Evolutionary conservation across 2,888 invertebrate species (phyloP), one percentile per base, ranked within the genome.

Genomic region (Clostera curtula): DNA sequence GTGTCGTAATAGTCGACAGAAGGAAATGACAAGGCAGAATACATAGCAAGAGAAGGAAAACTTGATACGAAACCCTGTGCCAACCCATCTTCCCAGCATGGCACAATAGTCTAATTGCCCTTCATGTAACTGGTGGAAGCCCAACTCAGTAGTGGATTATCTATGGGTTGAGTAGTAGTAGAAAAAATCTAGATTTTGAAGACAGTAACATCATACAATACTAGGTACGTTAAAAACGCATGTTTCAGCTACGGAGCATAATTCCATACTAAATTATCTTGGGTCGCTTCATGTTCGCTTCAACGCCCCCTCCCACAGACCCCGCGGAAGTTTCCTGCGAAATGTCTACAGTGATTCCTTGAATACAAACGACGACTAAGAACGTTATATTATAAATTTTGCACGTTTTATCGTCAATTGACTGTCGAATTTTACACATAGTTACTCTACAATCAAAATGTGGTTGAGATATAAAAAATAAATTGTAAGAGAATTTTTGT

Each of bases 301-400:
- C 70, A 63, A 57, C 72, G 56, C 72, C 67, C 57, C 56, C 49
- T 39, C 36, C 40, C 39, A 33, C 50, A 44, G 44, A 47, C 47
- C 19, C 35, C 42, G 35, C 58, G 48, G 59, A 70, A 76, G 61
- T 72, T 77, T 69, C 60, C 62, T 76, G 77, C 67, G 76, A 83
- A 82, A 84, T 84, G 84, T 84, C 82, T 82, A 72, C 79, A 72
- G 73, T 80, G 83, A 83, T 82, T 83, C 77, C 73, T 70, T 76
- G 85, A 84, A 85, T 85, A 85, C 83, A 85, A 85, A 85, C 75
- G 83, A 82, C 72, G 62, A 54, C 56, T 65, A 75, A 71, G 68
- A 71, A 63, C 53, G 59, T 34, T 69, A 59, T 68, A 72, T 76
- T 77, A 80, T 71, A 77, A 76, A 60, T 75, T 76, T 62, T 66